A percentile compares a stretch with the other conserved stretches of the same genome.
These are phyloP conservation scores for Hirtodrosophila confusa DNA, from an alignment of 2,888 invertebrate species.

Conservation along the genomic window DNA sequence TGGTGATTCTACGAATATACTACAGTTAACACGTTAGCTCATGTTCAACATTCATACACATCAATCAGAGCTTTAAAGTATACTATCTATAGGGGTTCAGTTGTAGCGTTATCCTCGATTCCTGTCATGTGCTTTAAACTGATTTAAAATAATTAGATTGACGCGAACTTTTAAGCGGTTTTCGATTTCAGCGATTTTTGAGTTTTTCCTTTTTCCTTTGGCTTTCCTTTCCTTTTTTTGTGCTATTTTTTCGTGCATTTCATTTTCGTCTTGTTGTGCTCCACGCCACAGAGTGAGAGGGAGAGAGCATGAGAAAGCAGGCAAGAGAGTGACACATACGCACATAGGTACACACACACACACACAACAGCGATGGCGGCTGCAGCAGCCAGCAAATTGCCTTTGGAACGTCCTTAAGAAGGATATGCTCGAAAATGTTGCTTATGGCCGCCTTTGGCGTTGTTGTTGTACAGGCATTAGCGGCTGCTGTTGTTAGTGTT, in stretches of 20 bases:
- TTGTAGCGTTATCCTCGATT: conserved; percentile 14
- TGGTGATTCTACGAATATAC: too few species aligned
- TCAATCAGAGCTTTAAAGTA: too few species aligned
- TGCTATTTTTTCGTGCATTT: conserved; percentile 27
- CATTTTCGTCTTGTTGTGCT: conserved; percentile 25
- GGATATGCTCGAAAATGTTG: conserved; percentile 73
- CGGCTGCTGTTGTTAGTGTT: conserved; percentile 30
- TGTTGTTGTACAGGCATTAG: conserved; percentile 32
- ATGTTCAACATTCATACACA: too few species aligned
- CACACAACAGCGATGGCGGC: conserved; percentile 36
- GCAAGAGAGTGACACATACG: conserved; percentile 42
- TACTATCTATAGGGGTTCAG: too few species aligned
- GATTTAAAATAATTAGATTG: conserved; percentile 55
- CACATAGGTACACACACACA: conserved; percentile 21
- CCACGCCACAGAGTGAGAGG: not conserved
- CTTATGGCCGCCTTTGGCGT: conserved; percentile 37
- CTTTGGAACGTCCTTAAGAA: conserved; percentile 84
- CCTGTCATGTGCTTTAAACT: conserved; percentile 50
- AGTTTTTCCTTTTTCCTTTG: not conserved
- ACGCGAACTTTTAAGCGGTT: conserved; percentile 53
- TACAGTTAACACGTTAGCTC: too few species aligned
- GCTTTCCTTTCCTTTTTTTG: conserved; percentile 12
- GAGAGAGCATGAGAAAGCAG: conserved; percentile 22
- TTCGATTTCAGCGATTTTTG: conserved; percentile 52
- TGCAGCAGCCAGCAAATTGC: conserved; percentile 76